Base-by-base conservation (phyloP, 2,797 vertebrate genomes). In the Sardinella longiceps region DNA sequence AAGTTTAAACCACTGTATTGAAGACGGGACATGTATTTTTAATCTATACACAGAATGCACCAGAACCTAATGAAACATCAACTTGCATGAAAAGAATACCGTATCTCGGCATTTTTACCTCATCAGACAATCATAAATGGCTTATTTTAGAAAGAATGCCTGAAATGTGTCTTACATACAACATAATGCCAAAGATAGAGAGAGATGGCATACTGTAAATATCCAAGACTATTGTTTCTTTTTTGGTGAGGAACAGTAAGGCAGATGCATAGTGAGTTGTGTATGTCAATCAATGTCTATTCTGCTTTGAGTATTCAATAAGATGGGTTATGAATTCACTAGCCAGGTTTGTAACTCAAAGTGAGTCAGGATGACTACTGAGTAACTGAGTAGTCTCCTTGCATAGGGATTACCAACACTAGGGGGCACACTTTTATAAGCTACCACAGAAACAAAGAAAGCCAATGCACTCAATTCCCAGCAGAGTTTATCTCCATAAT, bases 401-500 rank as follows among this genome's bases (percentile, higher is more conserved):
- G 20, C 70, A 23, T 9, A 11, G 70, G 33, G 18, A 77, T 20
- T 6, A 23, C 18, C 20, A 77, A 92, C 93, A 94, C 93, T 90
- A 94, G 92, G 88, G 92, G 91, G 91, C 89, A 90, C 90, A 90
- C 89, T 93, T 93, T 90, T 88, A 86, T 91, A 90, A 91, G 33
- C 80, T 77, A 82, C 70, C 20, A 33, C 37, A 77, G 18, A 77
- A 20, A 43, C 70, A 77, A 43, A 77, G 70, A 11, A 18, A 43
- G 7, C 37, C 15, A 6, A 39, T 39, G 15, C 37, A 23, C 37
- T 77, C 70, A 39, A 77, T 77, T 74, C 70, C 37, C 6, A 43
- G 70, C 15, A 23, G 37, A 77, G 43, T 43, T 77, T 18, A 77
- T 77, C 70, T 77, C 33, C 37, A 77, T 77, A 77, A 20, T 43